Conservation (phyloP, 2,888 invertebrate species). For the Chaitophorus viminalis region DNA sequence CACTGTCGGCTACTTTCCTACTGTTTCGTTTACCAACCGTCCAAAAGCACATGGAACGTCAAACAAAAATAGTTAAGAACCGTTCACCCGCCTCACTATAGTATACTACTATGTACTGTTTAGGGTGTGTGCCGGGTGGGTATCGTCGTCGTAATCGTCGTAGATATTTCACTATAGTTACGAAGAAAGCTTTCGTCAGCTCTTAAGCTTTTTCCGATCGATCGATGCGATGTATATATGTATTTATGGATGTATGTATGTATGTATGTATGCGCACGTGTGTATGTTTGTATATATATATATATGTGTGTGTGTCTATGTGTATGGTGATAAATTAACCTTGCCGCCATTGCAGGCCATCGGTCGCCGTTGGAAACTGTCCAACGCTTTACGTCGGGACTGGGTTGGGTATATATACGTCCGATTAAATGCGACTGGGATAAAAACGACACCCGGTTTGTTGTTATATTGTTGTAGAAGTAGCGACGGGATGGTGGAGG, state of each 20-base stretch:
- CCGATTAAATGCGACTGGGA: conserved; percentile 47
- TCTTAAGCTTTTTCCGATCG: conserved; percentile 59
- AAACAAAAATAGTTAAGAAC: conserved; percentile 38
- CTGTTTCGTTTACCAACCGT: neutral
- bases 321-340: conserved; percentile 61
- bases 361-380: conserved; percentile 60
- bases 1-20: neutral
- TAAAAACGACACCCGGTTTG: conserved; percentile 56
- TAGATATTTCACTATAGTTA: conserved; percentile 44
- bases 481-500: too few relatives aligned
- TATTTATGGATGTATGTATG: neutral
- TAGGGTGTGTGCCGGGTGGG: neutral
- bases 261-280: neutral
- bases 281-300: neutral
- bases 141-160: conserved; percentile 40
- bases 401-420: conserved; percentile 1
- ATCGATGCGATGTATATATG: neutral
- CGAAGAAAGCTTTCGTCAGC: conserved; percentile 57
- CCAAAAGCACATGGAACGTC: neutral
- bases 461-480: conserved; percentile 5
- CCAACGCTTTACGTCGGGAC: conserved; percentile 44
- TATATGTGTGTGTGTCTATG: conserved; percentile 3
- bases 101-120: neutral
- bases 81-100: conserved; percentile 9
- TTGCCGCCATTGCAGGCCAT: conserved; percentile 38